These are phyloP conservation scores for Andricus curvator DNA, from an alignment of 2,888 invertebrate species.

Conservation along the genomic window DNA sequence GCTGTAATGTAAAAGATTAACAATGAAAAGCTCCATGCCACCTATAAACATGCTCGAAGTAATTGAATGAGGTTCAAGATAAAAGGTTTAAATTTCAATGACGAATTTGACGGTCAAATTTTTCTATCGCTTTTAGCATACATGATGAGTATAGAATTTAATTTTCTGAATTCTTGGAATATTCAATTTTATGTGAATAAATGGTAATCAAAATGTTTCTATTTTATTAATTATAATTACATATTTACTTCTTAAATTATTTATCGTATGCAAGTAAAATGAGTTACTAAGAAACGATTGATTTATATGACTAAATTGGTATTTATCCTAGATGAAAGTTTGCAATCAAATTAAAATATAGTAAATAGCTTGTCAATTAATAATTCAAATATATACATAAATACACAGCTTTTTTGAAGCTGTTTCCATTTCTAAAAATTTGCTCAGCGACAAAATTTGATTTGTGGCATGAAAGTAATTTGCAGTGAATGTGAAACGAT, in stretches of 20 bases:
- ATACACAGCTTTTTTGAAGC: neutral
- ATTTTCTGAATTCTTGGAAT: neutral
- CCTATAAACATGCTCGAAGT: neutral
- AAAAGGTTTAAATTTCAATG: neutral
- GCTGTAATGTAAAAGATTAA: neutral
- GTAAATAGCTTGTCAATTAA: neutral
- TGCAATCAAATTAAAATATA: neutral
- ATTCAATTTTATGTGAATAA: neutral
- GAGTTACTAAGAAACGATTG: too few species aligned
- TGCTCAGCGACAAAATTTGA: neutral
- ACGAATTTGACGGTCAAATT: neutral
- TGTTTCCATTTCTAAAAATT: neutral
- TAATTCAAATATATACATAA: neutral
- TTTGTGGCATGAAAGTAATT: neutral
- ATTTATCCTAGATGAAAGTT: neutral
- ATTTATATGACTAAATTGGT: neutral
- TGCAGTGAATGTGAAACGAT: neutral
- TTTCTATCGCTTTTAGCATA: neutral
- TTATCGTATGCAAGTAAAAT: too few species aligned
- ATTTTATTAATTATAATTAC: too few species aligned
- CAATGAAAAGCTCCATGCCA: neutral
- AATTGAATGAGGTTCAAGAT: neutral
- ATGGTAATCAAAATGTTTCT: too few species aligned
- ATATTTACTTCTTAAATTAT: too few species aligned
- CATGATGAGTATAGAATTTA: neutral